These are phyloP conservation scores for Ibycter americanus DNA, from an alignment of 2,797 vertebrate genomes.

Conservation along the genomic window DNA sequence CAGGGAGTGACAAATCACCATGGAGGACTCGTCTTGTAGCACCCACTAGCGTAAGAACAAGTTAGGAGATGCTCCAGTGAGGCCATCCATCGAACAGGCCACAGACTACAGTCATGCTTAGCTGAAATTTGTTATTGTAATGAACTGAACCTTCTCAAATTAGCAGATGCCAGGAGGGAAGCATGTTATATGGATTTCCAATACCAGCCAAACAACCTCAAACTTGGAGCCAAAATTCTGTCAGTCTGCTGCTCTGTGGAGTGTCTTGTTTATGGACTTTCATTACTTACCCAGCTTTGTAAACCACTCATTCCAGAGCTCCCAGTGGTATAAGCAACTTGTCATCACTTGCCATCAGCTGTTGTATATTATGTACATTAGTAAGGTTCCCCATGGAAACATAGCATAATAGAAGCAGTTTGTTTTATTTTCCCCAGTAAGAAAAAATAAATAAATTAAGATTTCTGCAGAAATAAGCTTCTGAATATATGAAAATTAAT, in stretches of 20 bases:
- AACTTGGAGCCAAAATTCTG: constrained; percentile 60
- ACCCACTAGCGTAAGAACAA: background rate
- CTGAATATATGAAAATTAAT: constrained; percentile 16
- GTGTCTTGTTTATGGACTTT: constrained; percentile 66
- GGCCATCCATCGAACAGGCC: background rate
- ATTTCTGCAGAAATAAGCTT: constrained; percentile 35
- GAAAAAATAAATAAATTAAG: background rate
- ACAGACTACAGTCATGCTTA: background rate
- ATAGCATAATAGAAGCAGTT: constrained; percentile 4
- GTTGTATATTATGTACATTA: constrained; percentile 35
- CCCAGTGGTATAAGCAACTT: constrained; percentile 52
- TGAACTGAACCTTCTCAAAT: constrained; percentile 60
- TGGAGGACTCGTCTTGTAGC: background rate
- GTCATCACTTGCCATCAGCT: constrained; percentile 64
- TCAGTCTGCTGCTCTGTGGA: constrained; percentile 44
- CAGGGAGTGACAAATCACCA: background rate
- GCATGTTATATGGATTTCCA: constrained; percentile 68
- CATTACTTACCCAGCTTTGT: constrained; percentile 56
- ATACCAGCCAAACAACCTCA: constrained; percentile 66
- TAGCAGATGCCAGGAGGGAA: constrained; percentile 59
- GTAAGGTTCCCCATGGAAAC: constrained; percentile 16
- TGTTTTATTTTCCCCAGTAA: constrained; percentile 38
- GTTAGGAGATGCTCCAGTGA: background rate
- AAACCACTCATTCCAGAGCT: constrained; percentile 49
- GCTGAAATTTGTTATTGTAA: constrained; percentile 51